Base-by-base conservation (phyloP, 2,797 vertebrate species). In the Fringilla coelebs region DNA sequence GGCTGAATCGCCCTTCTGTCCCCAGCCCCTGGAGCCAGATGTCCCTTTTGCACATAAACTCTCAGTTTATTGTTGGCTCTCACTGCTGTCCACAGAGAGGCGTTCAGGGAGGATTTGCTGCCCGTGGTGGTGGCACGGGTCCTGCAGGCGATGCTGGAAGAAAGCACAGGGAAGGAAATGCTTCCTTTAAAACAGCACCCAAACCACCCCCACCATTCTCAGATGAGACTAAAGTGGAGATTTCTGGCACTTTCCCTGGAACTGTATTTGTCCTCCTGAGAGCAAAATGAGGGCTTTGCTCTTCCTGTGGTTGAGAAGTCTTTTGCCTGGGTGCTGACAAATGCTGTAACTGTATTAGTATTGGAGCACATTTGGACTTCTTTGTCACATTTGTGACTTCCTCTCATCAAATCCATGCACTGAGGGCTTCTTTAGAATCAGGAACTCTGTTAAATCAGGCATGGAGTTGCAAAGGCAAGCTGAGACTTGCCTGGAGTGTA, bases 1-100 rank as follows among this genome's bases (percentile, higher is more conserved):
- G 6, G 1, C 58, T 95, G 79, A 94, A 96, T 95, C 1, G 7
- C 76, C 62, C 77, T 94, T 96, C 79, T 95, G 92, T 96, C 85
- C 63, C 79, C 7, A 1, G 72, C 43, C 43, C 52, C 29, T 3
- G 0, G 45, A 84, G 88, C 65, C 88, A 88, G 94, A 95, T 94
- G 96, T 94, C 92, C 26, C 82, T 90, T 89, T 87, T 52, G 60
- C 71, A 73, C 85, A 95, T 70, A 54, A 90, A 73, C 81, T 86
- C 73, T 61, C 78, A 51, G 73, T 88, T 70, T 71, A 20, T 88
- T 92, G 90, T 88, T 95, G 85, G 60, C 82, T 92, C 52, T 46
- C 2, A 2, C 19, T 70, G 76, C 32, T 96, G 92, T 55, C 87
- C 1, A 0, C 73, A 52, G 91, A 0, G 1, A 32, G 78, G 43